Base-by-base conservation (phyloP, 2,113 vertebrate genomes). In the Lucifuga dentata region DNA sequence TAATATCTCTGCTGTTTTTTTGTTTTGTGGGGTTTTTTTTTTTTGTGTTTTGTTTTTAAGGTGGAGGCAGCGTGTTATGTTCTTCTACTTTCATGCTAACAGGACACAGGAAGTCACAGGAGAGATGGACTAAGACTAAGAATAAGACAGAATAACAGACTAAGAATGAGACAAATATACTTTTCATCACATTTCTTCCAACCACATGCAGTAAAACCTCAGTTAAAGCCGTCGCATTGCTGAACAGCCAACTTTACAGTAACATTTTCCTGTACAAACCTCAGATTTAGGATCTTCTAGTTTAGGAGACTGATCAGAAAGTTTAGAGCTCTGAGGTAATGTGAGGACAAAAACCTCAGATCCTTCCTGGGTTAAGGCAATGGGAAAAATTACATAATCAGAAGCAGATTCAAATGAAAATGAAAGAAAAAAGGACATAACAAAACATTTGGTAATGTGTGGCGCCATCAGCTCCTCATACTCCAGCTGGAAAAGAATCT, bases 251-350 rank as follows among this genome's bases (percentile, higher is more conserved):
- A 76, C 43, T 44, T 53, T 59, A 75, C 76, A 74, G 56, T 71
- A 69, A 85, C 20, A 75, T 77, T 86, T 88, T 88, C 81, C 87
- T 52, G 33, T 64, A 26, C 39, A 58, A 68, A 36, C 26, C 29
- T 74, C 76, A 67, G 68, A 76, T 58, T 75, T 21, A 26, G 69
- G 79, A 59, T 68, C 52, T 52, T 83, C 78, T 70, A 51, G 51
- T 64, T 35, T 20, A 61, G 67, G 51, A 58, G 72, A 73, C 58
- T 16, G 23, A 68, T 68, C 6, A 43, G 55, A 70, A n/a, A n/a
- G n/a, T n/a, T n/a, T n/a, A n/a, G n/a, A n/a, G n/a, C n/a, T n/a
- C n/a, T n/a, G n/a, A n/a, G n/a, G n/a, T n/a, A n/a, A n/a, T n/a
- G 59, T 32, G 46, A 48, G 9, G 23, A 62, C 55, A 68, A 62